Evolutionary conservation across 2,797 vertebrate genomes (phyloP), one percentile per base, ranked within the genome.

Genomic region (Tokudaia muenninki): DNA sequence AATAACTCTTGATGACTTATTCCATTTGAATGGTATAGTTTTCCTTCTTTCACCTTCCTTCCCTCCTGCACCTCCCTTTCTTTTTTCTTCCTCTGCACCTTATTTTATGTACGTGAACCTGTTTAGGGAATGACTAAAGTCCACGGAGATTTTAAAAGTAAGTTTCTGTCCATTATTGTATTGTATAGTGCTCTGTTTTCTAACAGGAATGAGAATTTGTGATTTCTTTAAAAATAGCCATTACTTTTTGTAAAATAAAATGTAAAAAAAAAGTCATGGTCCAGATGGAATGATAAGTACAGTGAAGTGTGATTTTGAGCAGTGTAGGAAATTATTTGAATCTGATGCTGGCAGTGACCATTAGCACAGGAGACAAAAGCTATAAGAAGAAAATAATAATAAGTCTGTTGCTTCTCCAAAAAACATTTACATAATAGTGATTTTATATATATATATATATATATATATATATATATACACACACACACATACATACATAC

Each of bases 231-330:
- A 92, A 97, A 74, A 82, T 63, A 88, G 2, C 24, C 57, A 24
- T 52, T 93, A 55, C 21, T 72, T 95, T 95, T 91, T 95, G 26
- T 61, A 92, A 96, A 97, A 89, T 55, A 78, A 89, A 93, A 47
- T 17, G 70, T 72, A 65, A 70, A 17, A 70, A 65, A 67, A 17
- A n/a, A n/a, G n/a, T 12, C 52, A 34, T 55, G 16, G 37, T 95
- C 31, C 52, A 94, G 37, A 63, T 96, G 75, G 67, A 47, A 47
- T 78, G 22, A 24, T n/a, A 83, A 50, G 29, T 82, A 37, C 34
- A 86, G 16, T 95, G 31, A 19, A 31, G 24, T 44, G 75, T 94
- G 63, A 90, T 94, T 87, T 92, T 87, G 50, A 95, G 3, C 41
- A 81, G 12, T 94, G 1, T 90, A 81, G 70, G 14, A 93, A 91